Percentiles rank a stretch among this genome's conserved stretches.
Conservation (phyloP, 2,888 invertebrate genomes). For the Pollenia angustigena region DNA sequence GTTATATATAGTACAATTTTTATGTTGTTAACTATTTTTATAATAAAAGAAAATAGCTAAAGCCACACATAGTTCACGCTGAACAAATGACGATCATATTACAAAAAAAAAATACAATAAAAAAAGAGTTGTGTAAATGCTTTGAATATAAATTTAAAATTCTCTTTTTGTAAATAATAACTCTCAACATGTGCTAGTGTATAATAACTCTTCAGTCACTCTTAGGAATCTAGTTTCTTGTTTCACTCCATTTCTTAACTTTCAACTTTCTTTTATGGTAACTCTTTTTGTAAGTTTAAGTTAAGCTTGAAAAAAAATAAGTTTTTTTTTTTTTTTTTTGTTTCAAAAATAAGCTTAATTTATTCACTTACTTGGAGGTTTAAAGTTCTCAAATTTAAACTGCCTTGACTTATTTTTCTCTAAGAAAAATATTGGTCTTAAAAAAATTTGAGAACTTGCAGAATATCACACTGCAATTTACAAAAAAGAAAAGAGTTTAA, state of each 20-base stretch:
- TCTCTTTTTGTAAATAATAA: slow-evolving; percentile 50
- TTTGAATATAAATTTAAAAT: slow-evolving; percentile 22
- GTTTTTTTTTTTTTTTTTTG: slow-evolving; percentile 25
- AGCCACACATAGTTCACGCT: slow-evolving; percentile 5
- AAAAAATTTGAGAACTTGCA: slow-evolving; percentile 24
- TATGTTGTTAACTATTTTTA: slow-evolving; percentile 16
- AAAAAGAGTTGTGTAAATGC: slow-evolving; percentile 26
- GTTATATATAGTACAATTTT: slow-evolving; percentile 11
- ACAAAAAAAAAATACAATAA: no score
- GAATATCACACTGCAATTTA: not conserved
- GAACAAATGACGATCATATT: slow-evolving; percentile 26
- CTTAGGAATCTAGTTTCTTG: not conserved
- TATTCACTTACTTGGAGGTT: not conserved
- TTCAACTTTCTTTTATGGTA: not conserved
- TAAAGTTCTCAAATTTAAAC: slow-evolving; percentile 40
- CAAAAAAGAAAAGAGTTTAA: slow-evolving; percentile 24
- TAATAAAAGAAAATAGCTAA: slow-evolving; percentile 30
- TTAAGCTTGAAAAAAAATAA: not conserved
- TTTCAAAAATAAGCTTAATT: not conserved
- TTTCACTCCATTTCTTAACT: not conserved
- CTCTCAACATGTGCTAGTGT: slow-evolving; percentile 20
- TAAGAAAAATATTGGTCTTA: slow-evolving; percentile 33
- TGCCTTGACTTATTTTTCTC: slow-evolving; percentile 41
- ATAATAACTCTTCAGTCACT: slow-evolving; percentile 24
- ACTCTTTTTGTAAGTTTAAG: not conserved